phyloP scores from a whole-genome alignment of 23 tunicate genomes.

The Aplidium turbinatum region DNA sequence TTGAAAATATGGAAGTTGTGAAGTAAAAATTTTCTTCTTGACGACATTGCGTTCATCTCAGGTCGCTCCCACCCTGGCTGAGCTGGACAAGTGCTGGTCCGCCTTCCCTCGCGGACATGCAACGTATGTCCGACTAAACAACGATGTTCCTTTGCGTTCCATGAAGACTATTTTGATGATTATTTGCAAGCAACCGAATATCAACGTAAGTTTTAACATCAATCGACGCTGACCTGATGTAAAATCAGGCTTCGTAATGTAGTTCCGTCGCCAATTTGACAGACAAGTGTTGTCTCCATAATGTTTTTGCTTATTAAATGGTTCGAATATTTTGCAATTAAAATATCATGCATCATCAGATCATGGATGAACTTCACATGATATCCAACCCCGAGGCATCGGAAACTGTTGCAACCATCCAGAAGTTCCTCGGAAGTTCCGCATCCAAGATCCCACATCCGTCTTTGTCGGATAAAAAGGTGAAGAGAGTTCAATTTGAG shows the following conservation, averaged over 20 bases:
- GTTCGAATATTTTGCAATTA: too few species aligned
- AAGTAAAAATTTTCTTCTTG: too few species aligned
- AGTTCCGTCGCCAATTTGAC: too few species aligned
- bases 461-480: conserved; percentile 9
- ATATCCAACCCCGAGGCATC: conserved; percentile 41
- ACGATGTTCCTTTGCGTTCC: conserved; percentile 38
- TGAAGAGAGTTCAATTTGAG: not conserved
- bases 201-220: conserved; percentile 13
- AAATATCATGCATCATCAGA: too few species aligned
- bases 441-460: not conserved
- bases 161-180: conserved; percentile 34
- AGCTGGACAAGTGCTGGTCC: conserved; percentile 33
- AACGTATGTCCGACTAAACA: conserved; percentile 13
- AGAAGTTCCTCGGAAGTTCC: conserved; percentile 8
- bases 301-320: too few species aligned
- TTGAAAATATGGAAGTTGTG: too few species aligned
- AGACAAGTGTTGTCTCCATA: too few species aligned
- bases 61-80: conserved; percentile 24
- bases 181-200: conserved; percentile 31
- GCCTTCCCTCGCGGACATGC: conserved; percentile 36
- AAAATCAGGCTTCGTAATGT: too few species aligned
- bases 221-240: too few species aligned
- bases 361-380: conserved; percentile 35
- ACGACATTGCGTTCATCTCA: too few species aligned
- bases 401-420: conserved; percentile 30